Evolutionary conservation across 2,888 invertebrate genomes (phyloP).

Genomic region (Phalera bucephala): DNA sequence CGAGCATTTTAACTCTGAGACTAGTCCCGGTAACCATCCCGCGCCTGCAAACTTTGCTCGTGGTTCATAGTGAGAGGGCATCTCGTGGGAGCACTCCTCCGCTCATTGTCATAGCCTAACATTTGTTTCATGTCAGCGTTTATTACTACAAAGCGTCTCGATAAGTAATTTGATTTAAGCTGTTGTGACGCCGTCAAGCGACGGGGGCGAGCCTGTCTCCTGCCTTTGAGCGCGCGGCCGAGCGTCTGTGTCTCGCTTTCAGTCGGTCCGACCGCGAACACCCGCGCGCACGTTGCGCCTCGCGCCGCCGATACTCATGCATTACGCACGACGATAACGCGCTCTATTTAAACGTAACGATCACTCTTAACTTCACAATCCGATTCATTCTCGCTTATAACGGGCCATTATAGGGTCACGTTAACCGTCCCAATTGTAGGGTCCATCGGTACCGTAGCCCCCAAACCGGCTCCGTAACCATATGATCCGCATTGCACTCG

Average conservation of each 20-base stretch:
- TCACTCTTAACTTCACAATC: slow-evolving; percentile 52
- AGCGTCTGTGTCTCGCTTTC: slow-evolving; percentile 24
- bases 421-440: slow-evolving; percentile 33
- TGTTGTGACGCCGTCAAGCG: slow-evolving; percentile 47
- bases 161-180: slow-evolving; percentile 70
- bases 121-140: slow-evolving; percentile 57
- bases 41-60: slow-evolving; percentile 16
- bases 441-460: slow-evolving; percentile 29
- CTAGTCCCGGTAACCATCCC: slow-evolving; percentile 28
- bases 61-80: slow-evolving; percentile 41
- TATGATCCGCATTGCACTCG: slow-evolving; percentile 59
- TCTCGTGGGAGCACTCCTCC: slow-evolving; percentile 58
- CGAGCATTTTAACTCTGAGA: slow-evolving; percentile 21
- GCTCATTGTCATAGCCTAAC: slow-evolving; percentile 44
- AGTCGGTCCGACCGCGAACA: slow-evolving; percentile 68
- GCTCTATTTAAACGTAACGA: slow-evolving; percentile 65
- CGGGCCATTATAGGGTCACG: slow-evolving; percentile 36
- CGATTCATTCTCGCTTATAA: slow-evolving; percentile 40
- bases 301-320: slow-evolving; percentile 29
- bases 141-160: slow-evolving; percentile 56
- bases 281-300: slow-evolving; percentile 62
- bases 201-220: slow-evolving; percentile 42
- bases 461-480: slow-evolving; percentile 67
- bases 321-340: slow-evolving; percentile 60
- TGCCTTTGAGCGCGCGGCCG: slow-evolving; percentile 20